phyloP scores from a whole-genome alignment of 2,888 invertebrate species.

The Sminthurides aquaticus region DNA sequence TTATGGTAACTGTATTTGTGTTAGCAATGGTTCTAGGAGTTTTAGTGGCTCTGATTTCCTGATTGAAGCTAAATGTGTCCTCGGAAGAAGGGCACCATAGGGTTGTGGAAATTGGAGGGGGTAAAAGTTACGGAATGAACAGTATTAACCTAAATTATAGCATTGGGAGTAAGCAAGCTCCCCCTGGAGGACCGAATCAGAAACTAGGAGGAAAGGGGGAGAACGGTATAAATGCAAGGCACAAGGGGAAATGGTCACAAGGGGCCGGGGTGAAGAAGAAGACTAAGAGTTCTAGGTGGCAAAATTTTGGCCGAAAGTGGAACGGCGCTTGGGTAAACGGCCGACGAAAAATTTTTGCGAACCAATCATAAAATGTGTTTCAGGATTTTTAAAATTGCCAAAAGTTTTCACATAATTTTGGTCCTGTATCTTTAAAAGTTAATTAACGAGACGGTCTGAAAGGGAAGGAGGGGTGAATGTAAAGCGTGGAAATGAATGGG shows the following conservation, averaged over 20 bases:
- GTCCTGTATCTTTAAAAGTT: too few relatives aligned
- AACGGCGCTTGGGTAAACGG: not conserved
- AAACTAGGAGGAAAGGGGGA: not conserved
- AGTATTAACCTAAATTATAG: not conserved
- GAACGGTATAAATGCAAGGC: not conserved
- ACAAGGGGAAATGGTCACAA: not conserved
- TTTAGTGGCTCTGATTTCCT: conserved; percentile 44
- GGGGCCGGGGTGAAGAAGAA: not conserved
- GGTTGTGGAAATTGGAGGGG: not conserved
- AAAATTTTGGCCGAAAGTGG: not conserved
- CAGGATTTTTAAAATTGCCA: not conserved
- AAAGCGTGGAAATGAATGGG: too few relatives aligned
- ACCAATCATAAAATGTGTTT: not conserved
- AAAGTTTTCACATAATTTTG: too few relatives aligned
- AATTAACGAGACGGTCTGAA: too few relatives aligned
- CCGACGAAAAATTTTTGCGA: not conserved
- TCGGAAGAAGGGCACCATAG: not conserved
- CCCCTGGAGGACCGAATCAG: not conserved
- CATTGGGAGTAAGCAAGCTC: not conserved
- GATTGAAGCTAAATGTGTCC: conserved; percentile 32
- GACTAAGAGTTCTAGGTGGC: not conserved
- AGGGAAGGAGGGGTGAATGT: too few relatives aligned
- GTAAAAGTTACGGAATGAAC: not conserved
- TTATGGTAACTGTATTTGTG: conserved; percentile 43
- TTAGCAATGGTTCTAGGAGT: conserved; percentile 44